phyloP scores from a whole-genome alignment of 2,888 invertebrate species.

The Anoplius nigerrimus region DNA sequence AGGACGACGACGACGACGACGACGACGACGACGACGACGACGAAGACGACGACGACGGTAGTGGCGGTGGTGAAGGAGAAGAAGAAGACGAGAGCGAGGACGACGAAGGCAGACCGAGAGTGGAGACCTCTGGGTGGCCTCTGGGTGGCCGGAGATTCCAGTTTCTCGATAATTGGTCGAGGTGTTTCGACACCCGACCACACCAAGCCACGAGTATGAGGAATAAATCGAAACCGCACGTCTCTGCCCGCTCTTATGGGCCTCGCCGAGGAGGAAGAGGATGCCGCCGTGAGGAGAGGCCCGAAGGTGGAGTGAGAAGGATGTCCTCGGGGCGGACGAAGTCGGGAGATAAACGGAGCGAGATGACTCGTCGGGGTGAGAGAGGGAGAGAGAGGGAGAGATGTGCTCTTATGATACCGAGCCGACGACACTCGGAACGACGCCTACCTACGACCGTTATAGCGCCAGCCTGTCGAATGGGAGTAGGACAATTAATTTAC shows the following conservation, averaged over 20 bases:
- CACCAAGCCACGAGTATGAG: conserved; percentile 57
- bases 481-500: conserved; percentile 47
- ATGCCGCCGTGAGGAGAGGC: not conserved
- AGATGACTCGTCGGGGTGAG: conserved; percentile 10
- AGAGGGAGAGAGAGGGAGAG: conserved; percentile 43
- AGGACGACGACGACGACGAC: conserved; percentile 9
- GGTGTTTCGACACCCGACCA: conserved; percentile 75
- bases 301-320: not conserved
- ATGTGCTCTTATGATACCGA: conserved; percentile 63
- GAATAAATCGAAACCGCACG: conserved; percentile 51
- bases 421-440: conserved; percentile 64
- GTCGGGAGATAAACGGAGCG: conserved; percentile 18
- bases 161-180: conserved; percentile 75
- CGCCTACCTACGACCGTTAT: conserved; percentile 61
- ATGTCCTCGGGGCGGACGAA: not conserved
- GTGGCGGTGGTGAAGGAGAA: conserved; percentile 19
- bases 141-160: conserved; percentile 73
- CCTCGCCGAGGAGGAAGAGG: not conserved
- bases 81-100: conserved; percentile 3
- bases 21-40: conserved; percentile 9
- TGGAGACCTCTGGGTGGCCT: conserved; percentile 45
- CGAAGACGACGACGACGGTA: conserved; percentile 23
- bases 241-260: conserved; percentile 20
- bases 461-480: conserved; percentile 40
- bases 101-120: conserved; percentile 26